Evolutionary conservation across 2,888 invertebrate species (phyloP), one percentile per base, ranked within the genome.

Genomic region (Synanthedon tipuliformis): DNA sequence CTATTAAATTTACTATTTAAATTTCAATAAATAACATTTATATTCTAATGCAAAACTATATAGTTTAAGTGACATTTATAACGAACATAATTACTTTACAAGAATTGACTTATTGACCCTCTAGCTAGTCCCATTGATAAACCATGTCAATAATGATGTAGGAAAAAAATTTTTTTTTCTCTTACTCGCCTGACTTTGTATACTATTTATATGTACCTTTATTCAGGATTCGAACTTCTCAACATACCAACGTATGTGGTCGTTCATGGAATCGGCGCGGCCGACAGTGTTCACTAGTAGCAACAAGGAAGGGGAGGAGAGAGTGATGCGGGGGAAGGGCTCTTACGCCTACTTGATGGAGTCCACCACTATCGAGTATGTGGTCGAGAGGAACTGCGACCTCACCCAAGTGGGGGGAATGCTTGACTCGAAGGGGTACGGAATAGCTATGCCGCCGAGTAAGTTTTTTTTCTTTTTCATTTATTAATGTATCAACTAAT

Each of bases 311-410:
- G 99, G 98, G 0, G 96, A 98, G 4, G 94, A 96, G 27, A 89
- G 96, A 40, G 98, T 98, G 0, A 89, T 92, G 56, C 92, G 94
- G 69, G 93, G 92, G 13, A 94, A 94, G 73, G 93, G 94, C 49
- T 91, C 92, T 51, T 99, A 98, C 75, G 99, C 99, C 1, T 99
- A 96, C 74, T 89, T 99, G 34, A 98, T 99, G 96, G 99, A 99
- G 81, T 98, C 97, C 0, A 96, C 98, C 0, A 94, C 95, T 23
- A 96, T 99, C 59, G 99, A 99, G 74, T 99, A 98, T 71, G 93
- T 93, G 45, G 93, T 95, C 51, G 95, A 97, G 74, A 89, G 96
- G 58, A 93, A 95, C 69, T 98, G 98, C 70, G 95, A 96, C 58
- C 90, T 97, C 57, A 94, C 94, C 48, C 95, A 96, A 89, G 93